These are phyloP conservation scores for Tadarida brasiliensis DNA, from an alignment of 2,797 vertebrate genomes.

Conservation along the genomic window DNA sequence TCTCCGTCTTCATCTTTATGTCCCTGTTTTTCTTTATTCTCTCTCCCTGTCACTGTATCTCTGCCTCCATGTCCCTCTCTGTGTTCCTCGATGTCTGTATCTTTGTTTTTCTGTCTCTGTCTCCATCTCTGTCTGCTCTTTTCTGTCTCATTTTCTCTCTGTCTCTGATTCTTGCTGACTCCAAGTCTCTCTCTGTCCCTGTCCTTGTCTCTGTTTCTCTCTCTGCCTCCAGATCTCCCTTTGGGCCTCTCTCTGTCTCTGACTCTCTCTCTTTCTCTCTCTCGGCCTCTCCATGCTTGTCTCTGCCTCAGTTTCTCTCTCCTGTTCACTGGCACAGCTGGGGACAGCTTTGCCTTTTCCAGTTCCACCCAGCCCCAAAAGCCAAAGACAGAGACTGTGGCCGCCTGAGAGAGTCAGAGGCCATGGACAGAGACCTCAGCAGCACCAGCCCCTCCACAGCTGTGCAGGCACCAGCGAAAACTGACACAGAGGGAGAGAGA, in stretches of 20 bases:
- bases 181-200: neutral
- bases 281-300: neutral
- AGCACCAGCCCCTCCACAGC: neutral
- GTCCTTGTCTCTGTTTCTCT: neutral
- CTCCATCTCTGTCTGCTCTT: neutral
- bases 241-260: neutral
- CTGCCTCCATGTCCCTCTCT: neutral
- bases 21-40: neutral
- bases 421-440: neutral
- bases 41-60: neutral
- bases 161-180: neutral
- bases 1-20: neutral
- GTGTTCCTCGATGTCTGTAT: neutral
- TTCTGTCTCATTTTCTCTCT: neutral
- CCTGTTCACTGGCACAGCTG: neutral
- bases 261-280: neutral
- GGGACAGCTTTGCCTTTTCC: neutral
- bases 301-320: constrained; percentile 10
- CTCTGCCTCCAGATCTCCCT: neutral
- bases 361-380: neutral
- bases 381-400: neutral
- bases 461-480: neutral
- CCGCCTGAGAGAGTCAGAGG: neutral
- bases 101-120: neutral
- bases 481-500: neutral